Evolutionary conservation across 2,888 invertebrate genomes (phyloP).

Genomic region (Epistrophella euchroma): DNA sequence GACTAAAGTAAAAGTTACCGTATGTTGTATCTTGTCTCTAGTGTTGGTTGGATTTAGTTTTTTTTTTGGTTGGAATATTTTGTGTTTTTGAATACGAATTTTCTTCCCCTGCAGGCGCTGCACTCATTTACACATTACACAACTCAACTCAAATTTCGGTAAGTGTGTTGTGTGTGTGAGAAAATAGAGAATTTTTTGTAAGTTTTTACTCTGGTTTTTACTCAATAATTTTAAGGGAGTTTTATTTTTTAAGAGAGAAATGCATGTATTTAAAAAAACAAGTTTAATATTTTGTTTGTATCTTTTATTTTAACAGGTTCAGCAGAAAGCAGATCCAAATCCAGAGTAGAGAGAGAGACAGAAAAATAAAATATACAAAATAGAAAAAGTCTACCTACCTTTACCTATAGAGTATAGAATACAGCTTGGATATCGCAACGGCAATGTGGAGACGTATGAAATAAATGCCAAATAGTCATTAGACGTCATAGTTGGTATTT

Average conservation of each 20-base stretch:
- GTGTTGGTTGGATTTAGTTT: slow-evolving; percentile 64
- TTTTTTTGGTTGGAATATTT: slow-evolving; percentile 25
- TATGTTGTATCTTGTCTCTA: slow-evolving; percentile 33
- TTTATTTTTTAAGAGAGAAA: neutral
- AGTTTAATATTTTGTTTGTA: neutral
- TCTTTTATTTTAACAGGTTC: neutral
- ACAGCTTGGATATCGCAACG: neutral
- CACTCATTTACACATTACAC: neutral
- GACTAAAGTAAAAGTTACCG: slow-evolving; percentile 76
- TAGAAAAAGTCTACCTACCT: too few species aligned
- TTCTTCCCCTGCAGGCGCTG: neutral
- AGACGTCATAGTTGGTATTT: too few species aligned
- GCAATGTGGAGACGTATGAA: neutral
- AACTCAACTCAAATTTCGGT: neutral
- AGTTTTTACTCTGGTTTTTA: neutral
- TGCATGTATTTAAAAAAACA: neutral
- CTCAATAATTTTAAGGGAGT: neutral
- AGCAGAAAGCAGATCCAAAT: too few species aligned
- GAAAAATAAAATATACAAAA: slow-evolving; percentile 2
- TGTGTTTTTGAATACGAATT: neutral
- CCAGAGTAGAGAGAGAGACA: neutral
- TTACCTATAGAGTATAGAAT: too few species aligned
- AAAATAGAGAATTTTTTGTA: neutral
- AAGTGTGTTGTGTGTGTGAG: slow-evolving; percentile 7
- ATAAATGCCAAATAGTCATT: neutral